Conservation (phyloP, 2,888 invertebrate species). For the Urechis unicinctus region DNA sequence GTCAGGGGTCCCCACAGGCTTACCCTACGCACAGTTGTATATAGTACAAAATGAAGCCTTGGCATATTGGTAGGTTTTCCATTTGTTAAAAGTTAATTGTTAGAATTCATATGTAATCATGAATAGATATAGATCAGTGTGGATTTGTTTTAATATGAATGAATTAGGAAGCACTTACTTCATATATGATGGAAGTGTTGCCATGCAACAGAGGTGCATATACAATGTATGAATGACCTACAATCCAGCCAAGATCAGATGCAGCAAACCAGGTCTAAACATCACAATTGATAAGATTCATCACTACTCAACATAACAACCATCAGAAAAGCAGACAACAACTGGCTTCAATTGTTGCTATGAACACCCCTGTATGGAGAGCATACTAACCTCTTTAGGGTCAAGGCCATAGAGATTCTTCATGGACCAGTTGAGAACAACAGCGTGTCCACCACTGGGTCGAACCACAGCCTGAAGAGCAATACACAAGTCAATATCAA, state of each 20-base stretch:
- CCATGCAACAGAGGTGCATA: slow-evolving; percentile 82
- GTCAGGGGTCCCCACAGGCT: slow-evolving; percentile 90
- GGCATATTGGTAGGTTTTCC: no score
- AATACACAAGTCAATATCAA: slow-evolving; percentile 3
- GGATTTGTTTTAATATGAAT: not conserved
- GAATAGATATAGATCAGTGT: not conserved
- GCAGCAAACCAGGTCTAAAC: slow-evolving; percentile 77
- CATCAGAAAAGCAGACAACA: not conserved
- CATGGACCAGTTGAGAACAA: slow-evolving; percentile 78
- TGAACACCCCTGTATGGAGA: no score
- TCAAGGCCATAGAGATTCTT: slow-evolving; percentile 67
- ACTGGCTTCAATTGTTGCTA: not conserved
- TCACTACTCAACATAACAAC: no score
- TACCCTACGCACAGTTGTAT: no score
- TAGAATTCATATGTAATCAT: not conserved
- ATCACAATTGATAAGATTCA: not conserved
- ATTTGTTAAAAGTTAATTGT: not conserved
- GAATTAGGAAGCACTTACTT: slow-evolving; percentile 27
- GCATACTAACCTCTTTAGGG: slow-evolving; percentile 54
- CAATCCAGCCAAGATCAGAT: slow-evolving; percentile 64
- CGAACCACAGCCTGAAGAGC: slow-evolving; percentile 73
- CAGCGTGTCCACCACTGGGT: slow-evolving; percentile 83
- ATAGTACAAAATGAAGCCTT: no score
- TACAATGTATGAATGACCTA: slow-evolving; percentile 90
- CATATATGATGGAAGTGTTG: slow-evolving; percentile 57